phyloP scores from a whole-genome alignment of 2,888 invertebrate species.

The Tetragnatha montana region DNA sequence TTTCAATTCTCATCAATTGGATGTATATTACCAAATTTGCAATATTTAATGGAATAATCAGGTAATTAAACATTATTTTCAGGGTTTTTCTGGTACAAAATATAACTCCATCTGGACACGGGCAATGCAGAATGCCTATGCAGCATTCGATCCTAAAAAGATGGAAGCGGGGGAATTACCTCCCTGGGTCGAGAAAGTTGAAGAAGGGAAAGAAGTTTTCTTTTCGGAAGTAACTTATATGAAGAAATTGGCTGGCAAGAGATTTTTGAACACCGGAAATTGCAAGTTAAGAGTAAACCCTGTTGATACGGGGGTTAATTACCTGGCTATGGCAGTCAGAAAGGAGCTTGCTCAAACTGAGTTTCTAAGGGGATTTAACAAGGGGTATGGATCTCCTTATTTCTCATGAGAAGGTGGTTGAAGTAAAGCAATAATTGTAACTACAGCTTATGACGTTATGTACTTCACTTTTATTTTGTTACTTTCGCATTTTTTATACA shows the following conservation, averaged over 20 bases:
- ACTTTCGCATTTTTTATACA: too few species aligned
- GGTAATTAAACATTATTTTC: background rate
- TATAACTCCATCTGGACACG: background rate
- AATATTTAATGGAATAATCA: too few species aligned
- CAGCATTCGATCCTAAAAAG: background rate
- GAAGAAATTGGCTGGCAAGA: slow-evolving; percentile 5
- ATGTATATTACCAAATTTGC: too few species aligned
- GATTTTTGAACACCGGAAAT: slow-evolving; percentile 5
- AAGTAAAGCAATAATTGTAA: too few species aligned
- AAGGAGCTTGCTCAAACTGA: background rate
- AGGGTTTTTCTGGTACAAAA: slow-evolving; percentile 17
- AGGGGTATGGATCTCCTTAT: background rate
- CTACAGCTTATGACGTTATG: too few species aligned
- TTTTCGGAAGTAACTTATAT: background rate
- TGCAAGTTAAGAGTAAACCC: slow-evolving; percentile 11
- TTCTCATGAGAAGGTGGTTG: background rate
- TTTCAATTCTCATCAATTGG: too few species aligned
- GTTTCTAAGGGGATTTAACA: background rate
- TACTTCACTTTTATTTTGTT: too few species aligned
- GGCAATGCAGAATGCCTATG: background rate
- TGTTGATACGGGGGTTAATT: background rate
- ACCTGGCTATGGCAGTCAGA: slow-evolving; percentile 19
- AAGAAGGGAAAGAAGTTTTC: background rate
- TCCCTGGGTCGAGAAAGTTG: slow-evolving; percentile 15
- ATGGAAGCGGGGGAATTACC: background rate